phyloP scores from a whole-genome alignment of 2,113 vertebrate genomes.

The Mormyrus iriodes region DNA sequence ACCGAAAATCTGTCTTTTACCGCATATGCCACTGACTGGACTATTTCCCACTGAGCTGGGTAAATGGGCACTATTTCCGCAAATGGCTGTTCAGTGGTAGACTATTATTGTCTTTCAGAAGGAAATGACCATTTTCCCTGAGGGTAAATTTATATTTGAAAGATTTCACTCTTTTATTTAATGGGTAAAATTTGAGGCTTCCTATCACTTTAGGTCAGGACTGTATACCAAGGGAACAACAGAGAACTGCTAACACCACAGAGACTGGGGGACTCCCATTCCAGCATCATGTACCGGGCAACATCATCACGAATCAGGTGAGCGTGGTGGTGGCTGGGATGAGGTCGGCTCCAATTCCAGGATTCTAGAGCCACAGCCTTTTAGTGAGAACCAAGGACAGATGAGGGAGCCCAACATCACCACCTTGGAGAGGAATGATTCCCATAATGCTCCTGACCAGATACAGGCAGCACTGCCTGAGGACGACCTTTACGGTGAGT shows the following conservation, averaged over 20 bases:
- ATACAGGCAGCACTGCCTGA: neutral
- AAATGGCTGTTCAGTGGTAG: neutral
- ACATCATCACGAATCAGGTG: neutral
- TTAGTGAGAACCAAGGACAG: neutral
- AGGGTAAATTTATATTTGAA: neutral
- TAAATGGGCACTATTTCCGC: neutral
- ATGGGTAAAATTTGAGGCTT: neutral
- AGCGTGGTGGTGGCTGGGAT: neutral
- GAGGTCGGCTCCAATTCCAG: neutral
- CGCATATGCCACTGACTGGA: neutral
- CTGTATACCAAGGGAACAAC: neutral
- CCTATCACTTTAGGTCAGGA: neutral
- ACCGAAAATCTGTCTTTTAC: neutral
- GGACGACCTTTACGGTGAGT: neutral
- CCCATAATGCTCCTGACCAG: neutral
- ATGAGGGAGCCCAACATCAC: neutral
- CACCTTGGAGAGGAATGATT: neutral
- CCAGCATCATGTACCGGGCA: neutral
- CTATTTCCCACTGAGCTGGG: neutral
- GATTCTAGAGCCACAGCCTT: neutral
- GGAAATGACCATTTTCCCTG: neutral
- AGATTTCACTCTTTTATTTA: neutral
- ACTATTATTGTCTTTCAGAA: neutral
- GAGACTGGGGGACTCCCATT: neutral
- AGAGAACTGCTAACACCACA: neutral